Evolutionary conservation across 2,888 invertebrate genomes (phyloP), one percentile per base, ranked within the genome.

Genomic region (Orthosia gracilis): DNA sequence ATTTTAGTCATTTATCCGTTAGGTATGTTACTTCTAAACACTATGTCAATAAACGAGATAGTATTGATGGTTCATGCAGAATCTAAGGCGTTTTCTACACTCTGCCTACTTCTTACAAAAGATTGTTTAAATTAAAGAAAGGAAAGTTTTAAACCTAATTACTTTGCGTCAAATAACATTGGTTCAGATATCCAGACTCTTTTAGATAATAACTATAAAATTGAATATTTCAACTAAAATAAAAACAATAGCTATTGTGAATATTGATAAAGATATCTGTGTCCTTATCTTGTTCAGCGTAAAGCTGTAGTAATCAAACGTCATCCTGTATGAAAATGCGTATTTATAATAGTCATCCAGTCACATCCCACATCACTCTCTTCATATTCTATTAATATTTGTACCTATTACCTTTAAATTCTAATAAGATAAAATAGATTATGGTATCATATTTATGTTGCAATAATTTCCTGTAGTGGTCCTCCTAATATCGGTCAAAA

Each of bases 191-290:
- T 13, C 18, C 50, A 52, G 4, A 11, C 47, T 59, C 15, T 0
- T 18, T 1, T 11, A 57, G 0, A n/a, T 52, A 59, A 11, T 18
- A 31, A 4, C 4, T 15, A 1, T 15, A 17, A 49, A 67, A 31
- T 17, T 3, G 0, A 11, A 26, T n/a, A 70, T 31, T 26, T 58
- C 2, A 11, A 26, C 1, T 40, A 40, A 40, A 40, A 40, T 59
- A 21, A 52, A 47, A 70, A 57, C 45, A 26, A 15, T 23, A 68
- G 57, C 23, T 47, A 54, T 57, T 78, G 55, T 73, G 11, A 40
- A 31, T 77, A 45, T 59, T 62, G 73, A 71, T 73, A 77, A 62
- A 70, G 47, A 58, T 78, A 78, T 71, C 81, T 61, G 26, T 69
- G 4, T 3, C 15, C 68, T 78, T 81, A 81, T 82, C 81, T 71